Evolutionary conservation across 2,113 vertebrate species (phyloP).

Genomic region (Trachemys scripta): DNA sequence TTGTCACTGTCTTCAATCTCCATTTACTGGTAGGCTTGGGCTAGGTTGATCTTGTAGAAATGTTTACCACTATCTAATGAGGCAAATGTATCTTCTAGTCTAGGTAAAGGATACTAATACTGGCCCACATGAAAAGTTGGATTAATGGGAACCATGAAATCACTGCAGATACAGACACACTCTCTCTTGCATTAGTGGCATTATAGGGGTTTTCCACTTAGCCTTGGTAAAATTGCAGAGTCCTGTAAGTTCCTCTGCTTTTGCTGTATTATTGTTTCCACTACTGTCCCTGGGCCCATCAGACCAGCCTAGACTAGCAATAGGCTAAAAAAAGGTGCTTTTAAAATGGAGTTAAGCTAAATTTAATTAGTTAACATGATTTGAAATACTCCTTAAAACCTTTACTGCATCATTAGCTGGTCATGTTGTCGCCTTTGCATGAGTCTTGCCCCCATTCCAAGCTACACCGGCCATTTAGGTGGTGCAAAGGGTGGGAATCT

Average conservation of each 20-base stretch:
- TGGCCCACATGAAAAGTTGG: too few relatives aligned
- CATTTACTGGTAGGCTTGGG: too few relatives aligned
- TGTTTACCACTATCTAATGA: too few relatives aligned
- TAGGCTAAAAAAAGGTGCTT: not conserved
- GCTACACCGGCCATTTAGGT: too few relatives aligned
- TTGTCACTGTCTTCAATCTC: too few relatives aligned
- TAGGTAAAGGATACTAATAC: too few relatives aligned
- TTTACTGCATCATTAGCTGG: not conserved
- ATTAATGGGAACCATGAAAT: not conserved
- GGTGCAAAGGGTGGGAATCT: not conserved
- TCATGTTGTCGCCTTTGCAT: not conserved
- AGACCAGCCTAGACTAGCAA: not conserved
- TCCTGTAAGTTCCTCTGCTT: not conserved
- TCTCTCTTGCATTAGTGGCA: not conserved
- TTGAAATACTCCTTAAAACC: not conserved
- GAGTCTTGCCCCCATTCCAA: too few relatives aligned
- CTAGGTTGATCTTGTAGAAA: too few relatives aligned
- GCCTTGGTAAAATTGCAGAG: not conserved
- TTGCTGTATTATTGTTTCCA: not conserved
- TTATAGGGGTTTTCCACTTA: not conserved
- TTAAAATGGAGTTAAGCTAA: not conserved
- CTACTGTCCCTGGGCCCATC: not conserved
- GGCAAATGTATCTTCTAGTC: too few relatives aligned
- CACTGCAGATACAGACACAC: not conserved
- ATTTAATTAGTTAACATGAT: not conserved